phyloP scores from a whole-genome alignment of 1,140 invertebrate genomes.

The Odontomachus brunneus region DNA sequence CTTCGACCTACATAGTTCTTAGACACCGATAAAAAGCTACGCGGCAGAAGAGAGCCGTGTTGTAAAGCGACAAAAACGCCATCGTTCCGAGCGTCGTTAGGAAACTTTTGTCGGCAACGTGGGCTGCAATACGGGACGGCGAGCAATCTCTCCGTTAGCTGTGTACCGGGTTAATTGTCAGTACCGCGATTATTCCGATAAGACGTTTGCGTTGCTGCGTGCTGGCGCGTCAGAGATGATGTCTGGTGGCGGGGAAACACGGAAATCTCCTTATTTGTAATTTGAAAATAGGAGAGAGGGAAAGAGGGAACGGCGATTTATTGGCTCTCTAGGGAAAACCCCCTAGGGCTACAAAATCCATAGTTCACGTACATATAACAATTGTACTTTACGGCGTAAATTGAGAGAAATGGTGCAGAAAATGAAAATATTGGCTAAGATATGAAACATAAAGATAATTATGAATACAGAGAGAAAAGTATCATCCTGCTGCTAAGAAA shows the following conservation, averaged over 20 bases:
- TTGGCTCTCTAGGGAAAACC: too few relatives aligned
- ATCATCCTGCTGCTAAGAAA: too few relatives aligned
- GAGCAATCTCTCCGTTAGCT: background rate
- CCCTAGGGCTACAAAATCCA: too few relatives aligned
- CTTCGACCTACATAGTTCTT: conserved; percentile 13
- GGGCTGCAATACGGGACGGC: background rate
- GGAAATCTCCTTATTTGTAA: background rate
- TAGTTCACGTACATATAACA: too few relatives aligned
- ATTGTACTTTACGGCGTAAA: too few relatives aligned
- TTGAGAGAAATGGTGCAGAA: too few relatives aligned
- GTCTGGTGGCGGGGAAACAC: background rate
- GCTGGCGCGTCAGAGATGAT: background rate
- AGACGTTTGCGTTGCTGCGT: background rate
- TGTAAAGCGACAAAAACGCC: conserved; percentile 3
- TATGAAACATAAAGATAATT: too few relatives aligned
- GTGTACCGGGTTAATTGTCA: conserved; percentile 4
- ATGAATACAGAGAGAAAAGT: too few relatives aligned
- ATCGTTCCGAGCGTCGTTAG: conserved; percentile 5
- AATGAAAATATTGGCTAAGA: too few relatives aligned
- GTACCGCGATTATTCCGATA: background rate
- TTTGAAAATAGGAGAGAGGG: background rate
- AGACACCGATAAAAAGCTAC: background rate
- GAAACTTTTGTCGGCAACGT: background rate
- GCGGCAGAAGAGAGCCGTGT: background rate
- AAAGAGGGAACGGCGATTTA: too few relatives aligned